Evolutionary conservation across 2,113 vertebrate genomes (phyloP), one percentile per base, ranked within the genome.

Genomic region (Indicator indicator): DNA sequence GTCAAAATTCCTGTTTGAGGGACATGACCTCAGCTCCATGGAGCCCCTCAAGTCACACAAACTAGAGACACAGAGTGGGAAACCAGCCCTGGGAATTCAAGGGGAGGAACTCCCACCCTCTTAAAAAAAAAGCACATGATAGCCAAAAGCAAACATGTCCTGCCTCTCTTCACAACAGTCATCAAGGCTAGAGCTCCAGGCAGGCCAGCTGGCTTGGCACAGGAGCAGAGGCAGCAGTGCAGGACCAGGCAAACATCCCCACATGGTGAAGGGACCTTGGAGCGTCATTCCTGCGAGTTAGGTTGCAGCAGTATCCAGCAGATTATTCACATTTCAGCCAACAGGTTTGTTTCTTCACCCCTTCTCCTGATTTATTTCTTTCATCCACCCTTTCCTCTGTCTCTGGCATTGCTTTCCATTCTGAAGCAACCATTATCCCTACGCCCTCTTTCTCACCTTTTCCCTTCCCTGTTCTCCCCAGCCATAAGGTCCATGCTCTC

Each of bases 121-220:
- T 91, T 83, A 56, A 67, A 70, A 83, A 86, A 88, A 86, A 93
- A 88, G 52, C 67, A 80, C 0, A 5, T 42, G 52, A 69, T 74
- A 80, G 52, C 75, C 79, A 88, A 88, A 95, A 91, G 68, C 89
- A 95, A 92, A 88, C 91, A 78, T 2, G 8, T 88, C 79, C 91
- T 91, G 89, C 82, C 91, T 88, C 82, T 85, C 75, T 76, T 80
- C 82, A 74, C 64, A 91, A 83, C 52, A 79, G 84, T 46, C 20
- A 0, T 33, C 73, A 94, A 74, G 94, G 89, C 94, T 89, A 85
- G 91, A 95, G 94, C 82, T 92, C 36, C 87, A 87, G 75, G 91
- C 93, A 94, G 80, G 82, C 89, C 95, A 95, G 89, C 91, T 88
- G 93, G 75, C 46, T 92, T 93, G 91, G 96, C 89, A 89, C 42